Evolutionary conservation across 2,888 invertebrate genomes (phyloP), one percentile per base, ranked within the genome.

Genomic region (Meliscaeva auricollis): DNA sequence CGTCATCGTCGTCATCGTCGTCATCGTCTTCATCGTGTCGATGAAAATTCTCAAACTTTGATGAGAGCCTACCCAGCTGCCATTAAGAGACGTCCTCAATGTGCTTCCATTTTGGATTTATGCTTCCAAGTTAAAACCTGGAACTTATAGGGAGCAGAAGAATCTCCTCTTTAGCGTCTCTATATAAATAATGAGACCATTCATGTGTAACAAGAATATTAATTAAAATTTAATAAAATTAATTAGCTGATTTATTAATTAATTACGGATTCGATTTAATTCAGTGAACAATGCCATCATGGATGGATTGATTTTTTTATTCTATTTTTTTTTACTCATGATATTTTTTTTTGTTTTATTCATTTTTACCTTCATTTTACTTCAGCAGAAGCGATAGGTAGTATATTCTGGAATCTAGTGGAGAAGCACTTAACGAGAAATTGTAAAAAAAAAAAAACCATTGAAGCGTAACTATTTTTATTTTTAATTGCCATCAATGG

Each of bases 181-280:
- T 32, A 32, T 48, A n/a, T 50, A 50, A 50, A 41, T 69, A 83
- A 83, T 58, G 73, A 56, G 62, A 11, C 62, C 30, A 78, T 69
- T 74, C 78, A 74, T 52, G 74, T 69, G 74, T 50, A 74, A 50
- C 69, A 78, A 70, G 74, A 78, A 83, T 75, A 70, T 78, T 78
- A 78, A 83, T 83, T 83, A 78, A 78, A 75, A 70, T 83, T 81
- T 70, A 81, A 75, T 75, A 58, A 60, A 79, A 79, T 74, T 84
- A 84, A 84, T 84, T 60, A 79, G 79, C 46, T 75, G 69, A 70
- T 79, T 75, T 70, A 70, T 70, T 70, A 74, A 84, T 70, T 79
- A 79, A 84, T 79, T 70, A 66, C 74, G 20, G 38, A 75, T 56
- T 58, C 64, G 54, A 41, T 22, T 50, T 70, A 54, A 74, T 78